phyloP scores from a whole-genome alignment of 2,113 vertebrate genomes.

The Lepisosteus oculatus region DNA sequence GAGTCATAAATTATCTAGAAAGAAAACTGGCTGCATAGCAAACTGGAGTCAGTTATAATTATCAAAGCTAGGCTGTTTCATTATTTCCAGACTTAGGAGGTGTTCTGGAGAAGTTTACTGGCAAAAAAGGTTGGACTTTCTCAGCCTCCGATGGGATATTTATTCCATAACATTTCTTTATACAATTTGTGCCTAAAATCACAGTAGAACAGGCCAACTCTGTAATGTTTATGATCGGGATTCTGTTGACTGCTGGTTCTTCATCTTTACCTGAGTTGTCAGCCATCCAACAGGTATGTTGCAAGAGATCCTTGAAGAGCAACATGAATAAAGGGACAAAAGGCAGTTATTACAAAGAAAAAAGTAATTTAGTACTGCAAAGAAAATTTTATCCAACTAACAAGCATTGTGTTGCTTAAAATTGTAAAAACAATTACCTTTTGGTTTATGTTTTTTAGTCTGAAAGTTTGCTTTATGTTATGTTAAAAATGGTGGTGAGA shows the following conservation, averaged over 20 bases:
- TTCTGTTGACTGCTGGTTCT: background rate
- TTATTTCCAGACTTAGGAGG: slow-evolving; percentile 1
- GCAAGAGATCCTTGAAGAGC: background rate
- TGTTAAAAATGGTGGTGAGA: too few species aligned
- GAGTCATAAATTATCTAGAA: slow-evolving; percentile 2
- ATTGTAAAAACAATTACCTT: too few species aligned
- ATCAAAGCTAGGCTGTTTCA: background rate
- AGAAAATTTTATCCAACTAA: too few species aligned
- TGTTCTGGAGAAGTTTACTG: background rate
- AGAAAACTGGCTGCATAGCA: background rate
- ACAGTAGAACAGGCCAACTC: background rate
- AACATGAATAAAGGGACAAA: slow-evolving; percentile 1
- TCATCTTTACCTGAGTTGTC: background rate
- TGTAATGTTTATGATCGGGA: background rate
- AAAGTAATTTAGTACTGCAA: too few species aligned
- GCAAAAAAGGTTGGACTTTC: background rate
- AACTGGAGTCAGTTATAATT: background rate
- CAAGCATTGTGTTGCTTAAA: too few species aligned
- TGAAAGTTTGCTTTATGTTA: too few species aligned
- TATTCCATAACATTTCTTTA: background rate
- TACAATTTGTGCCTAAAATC: background rate
- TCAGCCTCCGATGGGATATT: background rate
- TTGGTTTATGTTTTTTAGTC: too few species aligned
- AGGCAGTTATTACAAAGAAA: background rate
- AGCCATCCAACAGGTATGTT: too few species aligned